These are phyloP conservation scores for Venusia cambrica DNA, from an alignment of 2,888 invertebrate genomes.

Conservation along the genomic window DNA sequence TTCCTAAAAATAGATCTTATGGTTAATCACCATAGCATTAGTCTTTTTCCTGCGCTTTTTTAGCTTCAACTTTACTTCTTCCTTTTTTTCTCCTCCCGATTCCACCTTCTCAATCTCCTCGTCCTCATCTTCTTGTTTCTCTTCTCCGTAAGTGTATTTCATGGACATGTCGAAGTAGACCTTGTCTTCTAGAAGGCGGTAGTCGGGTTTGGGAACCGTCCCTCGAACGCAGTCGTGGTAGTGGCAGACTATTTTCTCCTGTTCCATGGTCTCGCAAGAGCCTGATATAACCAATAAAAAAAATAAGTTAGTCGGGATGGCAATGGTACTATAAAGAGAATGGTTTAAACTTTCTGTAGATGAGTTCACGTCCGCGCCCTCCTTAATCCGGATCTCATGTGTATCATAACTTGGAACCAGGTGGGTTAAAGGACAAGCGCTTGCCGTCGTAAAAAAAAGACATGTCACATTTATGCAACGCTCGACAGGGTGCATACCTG, in stretches of 20 bases:
- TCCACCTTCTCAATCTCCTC: slow-evolving; percentile 25
- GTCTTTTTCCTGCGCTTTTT: slow-evolving; percentile 49
- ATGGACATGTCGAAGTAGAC: slow-evolving; percentile 66
- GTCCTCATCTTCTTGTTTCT: slow-evolving; percentile 30
- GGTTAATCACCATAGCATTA: slow-evolving; percentile 72
- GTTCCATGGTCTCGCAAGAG: slow-evolving; percentile 83
- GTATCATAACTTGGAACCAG: too few species aligned
- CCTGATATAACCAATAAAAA: too few species aligned
- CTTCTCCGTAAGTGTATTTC: slow-evolving; percentile 54
- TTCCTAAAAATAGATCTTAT: slow-evolving; percentile 69
- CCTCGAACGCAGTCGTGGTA: slow-evolving; percentile 82
- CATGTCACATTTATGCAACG: too few species aligned
- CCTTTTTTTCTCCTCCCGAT: slow-evolving; percentile 22
- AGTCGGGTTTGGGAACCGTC: slow-evolving; percentile 64
- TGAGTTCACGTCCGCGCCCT: too few species aligned
- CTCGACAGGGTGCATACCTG: too few species aligned
- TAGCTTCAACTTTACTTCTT: slow-evolving; percentile 16
- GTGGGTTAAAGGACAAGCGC: too few species aligned
- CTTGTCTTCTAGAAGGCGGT: slow-evolving; percentile 68
- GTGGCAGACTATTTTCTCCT: slow-evolving; percentile 80
- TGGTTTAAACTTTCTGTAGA: too few species aligned
- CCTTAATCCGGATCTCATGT: too few species aligned
- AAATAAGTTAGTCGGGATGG: too few species aligned
- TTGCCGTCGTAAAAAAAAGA: too few species aligned
- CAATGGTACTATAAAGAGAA: too few species aligned